phyloP scores from a whole-genome alignment of 2,888 invertebrate species.

The Mechanitis mazaeus region DNA sequence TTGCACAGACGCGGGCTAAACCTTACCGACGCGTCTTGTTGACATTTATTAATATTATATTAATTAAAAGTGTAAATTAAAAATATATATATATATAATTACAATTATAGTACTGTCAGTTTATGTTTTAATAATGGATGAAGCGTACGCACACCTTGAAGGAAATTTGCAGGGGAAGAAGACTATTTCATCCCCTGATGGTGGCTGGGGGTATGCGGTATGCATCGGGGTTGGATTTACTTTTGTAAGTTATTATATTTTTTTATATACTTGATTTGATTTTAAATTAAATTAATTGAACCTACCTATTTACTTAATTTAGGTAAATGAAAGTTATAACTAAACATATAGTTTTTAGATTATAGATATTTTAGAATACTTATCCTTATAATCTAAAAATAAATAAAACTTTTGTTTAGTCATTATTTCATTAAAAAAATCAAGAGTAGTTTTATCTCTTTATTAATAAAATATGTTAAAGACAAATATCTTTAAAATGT shows the following conservation, averaged over 20 bases:
- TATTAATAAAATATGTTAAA: too few species aligned
- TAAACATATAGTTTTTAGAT: too few species aligned
- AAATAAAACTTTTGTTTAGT: too few species aligned
- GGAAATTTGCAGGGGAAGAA: slow-evolving; percentile 39
- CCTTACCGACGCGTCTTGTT: neutral
- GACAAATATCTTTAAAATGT: too few species aligned
- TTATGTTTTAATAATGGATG: slow-evolving; percentile 52
- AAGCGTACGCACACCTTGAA: slow-evolving; percentile 65
- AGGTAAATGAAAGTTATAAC: too few species aligned
- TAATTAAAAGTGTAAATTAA: neutral
- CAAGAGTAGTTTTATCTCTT: too few species aligned
- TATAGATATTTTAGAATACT: too few species aligned
- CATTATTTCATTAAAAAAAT: too few species aligned
- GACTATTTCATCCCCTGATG: slow-evolving; percentile 78
- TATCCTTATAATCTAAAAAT: too few species aligned
- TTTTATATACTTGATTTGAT: neutral
- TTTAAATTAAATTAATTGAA: too few species aligned
- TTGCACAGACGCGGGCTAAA: neutral
- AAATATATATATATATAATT: too few species aligned
- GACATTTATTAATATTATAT: neutral
- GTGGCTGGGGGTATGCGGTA: slow-evolving; percentile 89
- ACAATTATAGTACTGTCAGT: slow-evolving; percentile 8
- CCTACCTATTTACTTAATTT: too few species aligned
- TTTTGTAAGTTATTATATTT: slow-evolving; percentile 78
- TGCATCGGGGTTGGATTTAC: slow-evolving; percentile 84